Evolutionary conservation across 2,888 invertebrate species (phyloP), one percentile per base, ranked within the genome.

Genomic region (Synergus gifuensis): DNA sequence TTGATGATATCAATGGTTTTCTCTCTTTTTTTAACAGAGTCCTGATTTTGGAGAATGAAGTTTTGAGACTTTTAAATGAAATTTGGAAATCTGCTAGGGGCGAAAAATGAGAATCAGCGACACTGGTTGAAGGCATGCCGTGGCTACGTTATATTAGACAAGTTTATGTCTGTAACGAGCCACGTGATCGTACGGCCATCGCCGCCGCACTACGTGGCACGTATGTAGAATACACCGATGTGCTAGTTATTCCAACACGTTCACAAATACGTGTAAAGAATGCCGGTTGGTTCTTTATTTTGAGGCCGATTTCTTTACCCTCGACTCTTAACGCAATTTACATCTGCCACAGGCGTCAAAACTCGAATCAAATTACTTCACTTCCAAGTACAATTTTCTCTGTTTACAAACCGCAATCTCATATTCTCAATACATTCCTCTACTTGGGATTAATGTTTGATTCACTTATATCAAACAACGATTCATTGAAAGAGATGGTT

Each of bases 101-200:
- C 62, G 7, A 22, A 62, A 62, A 12, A 28, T 62, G 7, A 28
- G 62, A 62, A 28, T 28, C 28, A 60, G 22, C 28, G 62, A 62
- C 22, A 62, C 62, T 62, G 62, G 22, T 28, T 5, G 14, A 60
- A 60, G 22, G 4, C 54, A n/a, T 7, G 58, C 9, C 18, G 58
- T 18, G 58, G 58, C n/a, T 11, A 58, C 4, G 5, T 9, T 58
- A 58, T 62, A 16, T 12, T 36, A 66, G 66, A n/a, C 44, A 67
- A 67, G 22, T 67, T 66, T 44, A 44, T 44, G 1, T 78, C 54
- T 69, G 49, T n/a, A n/a, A 54, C 40, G 18, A 62, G 80, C 79
- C 83, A 80, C 81, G 83, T 82, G 81, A 81, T 81, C 79, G 69
- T 58, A 76, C 83, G 81, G 82, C 83, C 83, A 81, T 81, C 81